These are phyloP conservation scores for Euplagia quadripunctaria DNA, from an alignment of 2,888 invertebrate species.

Conservation along the genomic window DNA sequence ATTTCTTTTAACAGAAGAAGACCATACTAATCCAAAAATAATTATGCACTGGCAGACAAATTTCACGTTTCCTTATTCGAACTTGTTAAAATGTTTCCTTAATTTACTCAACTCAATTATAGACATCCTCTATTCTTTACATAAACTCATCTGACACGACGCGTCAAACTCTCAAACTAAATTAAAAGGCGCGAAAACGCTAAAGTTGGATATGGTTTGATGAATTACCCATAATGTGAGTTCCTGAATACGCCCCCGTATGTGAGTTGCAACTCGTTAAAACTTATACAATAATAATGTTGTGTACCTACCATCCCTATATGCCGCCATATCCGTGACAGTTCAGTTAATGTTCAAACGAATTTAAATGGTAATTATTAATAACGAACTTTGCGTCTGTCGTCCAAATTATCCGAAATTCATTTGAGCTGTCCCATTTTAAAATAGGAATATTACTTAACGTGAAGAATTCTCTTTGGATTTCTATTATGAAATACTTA, in stretches of 20 bases:
- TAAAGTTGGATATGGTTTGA: slow-evolving; percentile 69
- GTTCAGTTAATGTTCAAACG: slow-evolving; percentile 41
- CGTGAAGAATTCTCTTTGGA: slow-evolving; percentile 34
- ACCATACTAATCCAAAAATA: background rate
- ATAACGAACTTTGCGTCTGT: slow-evolving; percentile 51
- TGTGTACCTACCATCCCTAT: slow-evolving; percentile 21
- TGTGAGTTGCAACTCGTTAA: slow-evolving; percentile 59
- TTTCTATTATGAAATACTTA: background rate
- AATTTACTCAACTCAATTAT: slow-evolving; percentile 22
- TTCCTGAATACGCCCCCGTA: slow-evolving; percentile 47
- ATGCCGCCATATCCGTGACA: slow-evolving; percentile 34
- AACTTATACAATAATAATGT: slow-evolving; percentile 51
- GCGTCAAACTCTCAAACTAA: slow-evolving; percentile 59
- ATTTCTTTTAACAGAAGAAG: background rate
- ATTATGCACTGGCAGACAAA: background rate
- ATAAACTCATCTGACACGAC: slow-evolving; percentile 24
- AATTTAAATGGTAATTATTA: slow-evolving; percentile 55
- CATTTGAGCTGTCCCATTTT: slow-evolving; percentile 46
- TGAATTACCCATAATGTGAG: slow-evolving; percentile 77
- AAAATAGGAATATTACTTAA: slow-evolving; percentile 45
- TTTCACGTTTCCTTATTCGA: slow-evolving; percentile 15
- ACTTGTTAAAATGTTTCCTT: slow-evolving; percentile 4
- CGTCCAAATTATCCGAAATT: slow-evolving; percentile 51
- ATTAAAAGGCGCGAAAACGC: slow-evolving; percentile 72
- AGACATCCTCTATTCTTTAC: slow-evolving; percentile 18